Evolutionary conservation across 2,797 vertebrate genomes (phyloP).

Genomic region (Florisuga fusca): DNA sequence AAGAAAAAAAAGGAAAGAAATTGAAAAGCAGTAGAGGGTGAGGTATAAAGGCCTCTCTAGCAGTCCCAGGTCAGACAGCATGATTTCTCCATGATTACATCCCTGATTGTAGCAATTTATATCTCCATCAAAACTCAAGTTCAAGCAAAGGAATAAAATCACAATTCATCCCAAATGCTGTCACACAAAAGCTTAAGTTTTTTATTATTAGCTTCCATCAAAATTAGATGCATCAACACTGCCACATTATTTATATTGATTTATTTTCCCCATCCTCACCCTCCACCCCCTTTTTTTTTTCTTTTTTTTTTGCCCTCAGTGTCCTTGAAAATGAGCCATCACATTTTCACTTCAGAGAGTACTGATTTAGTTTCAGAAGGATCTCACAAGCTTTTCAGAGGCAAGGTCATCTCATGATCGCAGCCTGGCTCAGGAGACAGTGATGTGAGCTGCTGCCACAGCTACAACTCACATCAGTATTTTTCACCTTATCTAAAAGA

Average conservation of each 20-base stretch:
- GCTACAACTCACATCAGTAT: background rate
- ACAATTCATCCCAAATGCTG: constrained; percentile 16
- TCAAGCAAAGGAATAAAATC: constrained; percentile 43
- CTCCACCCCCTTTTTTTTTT: background rate
- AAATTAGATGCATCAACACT: constrained; percentile 16
- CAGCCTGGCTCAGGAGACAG: background rate
- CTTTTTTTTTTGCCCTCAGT: background rate
- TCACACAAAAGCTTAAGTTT: background rate
- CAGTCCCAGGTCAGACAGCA: background rate
- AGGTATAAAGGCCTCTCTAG: constrained; percentile 10
- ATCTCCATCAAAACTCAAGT: constrained; percentile 25
- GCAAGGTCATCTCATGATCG: constrained; percentile 41
- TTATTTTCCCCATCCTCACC: background rate
- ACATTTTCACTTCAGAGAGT: background rate
- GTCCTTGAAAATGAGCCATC: background rate
- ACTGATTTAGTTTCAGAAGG: constrained; percentile 5
- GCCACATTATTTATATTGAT: background rate
- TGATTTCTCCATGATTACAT: constrained; percentile 37
- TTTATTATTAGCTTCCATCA: constrained; percentile 30
- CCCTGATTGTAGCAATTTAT: constrained; percentile 5
- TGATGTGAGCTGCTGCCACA: background rate
- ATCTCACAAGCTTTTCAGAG: constrained; percentile 27
- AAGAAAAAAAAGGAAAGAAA: constrained; percentile 4
- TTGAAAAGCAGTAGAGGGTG: constrained; percentile 7
- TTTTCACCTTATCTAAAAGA: constrained; percentile 16